phyloP scores from a whole-genome alignment of 2,797 vertebrate species.

The Lindbergichthys nudifrons region DNA sequence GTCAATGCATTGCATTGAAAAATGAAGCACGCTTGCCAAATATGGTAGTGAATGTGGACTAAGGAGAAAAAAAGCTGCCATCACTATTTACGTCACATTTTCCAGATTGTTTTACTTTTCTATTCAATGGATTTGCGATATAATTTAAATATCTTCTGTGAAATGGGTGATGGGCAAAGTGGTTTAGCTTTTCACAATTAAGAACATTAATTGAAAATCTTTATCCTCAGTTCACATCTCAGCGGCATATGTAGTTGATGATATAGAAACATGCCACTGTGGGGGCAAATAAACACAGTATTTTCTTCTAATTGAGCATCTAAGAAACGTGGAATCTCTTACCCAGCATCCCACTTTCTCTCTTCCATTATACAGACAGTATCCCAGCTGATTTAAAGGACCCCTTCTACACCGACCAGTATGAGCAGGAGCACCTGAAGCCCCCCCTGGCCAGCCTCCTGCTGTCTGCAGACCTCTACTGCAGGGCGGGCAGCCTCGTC shows the following conservation, averaged over 20 bases:
- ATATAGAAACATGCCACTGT: slow-evolving; percentile 2
- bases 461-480: slow-evolving; percentile 96
- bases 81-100: neutral
- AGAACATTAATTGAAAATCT: neutral
- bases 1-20: slow-evolving; percentile 35
- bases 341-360: neutral
- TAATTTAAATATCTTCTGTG: neutral
- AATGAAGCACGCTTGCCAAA: slow-evolving; percentile 35
- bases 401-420: slow-evolving; percentile 98
- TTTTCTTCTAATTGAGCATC: neutral
- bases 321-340: neutral
- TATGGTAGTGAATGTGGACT: neutral
- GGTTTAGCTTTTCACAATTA: neutral
- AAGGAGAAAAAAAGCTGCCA: neutral
- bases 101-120: neutral
- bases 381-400: slow-evolving; percentile 92
- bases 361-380: slow-evolving; percentile 83
- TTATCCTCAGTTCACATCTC: neutral
- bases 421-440: slow-evolving; percentile 98
- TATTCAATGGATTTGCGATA: neutral
- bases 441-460: slow-evolving; percentile 93
- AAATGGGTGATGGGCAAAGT: neutral
- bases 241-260: neutral
- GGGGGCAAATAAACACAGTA: neutral
- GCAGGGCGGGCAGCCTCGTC: slow-evolving; percentile 93